Evolutionary conservation across 2,113 vertebrate species (phyloP).

Genomic region (Notarius lentiginosus): DNA sequence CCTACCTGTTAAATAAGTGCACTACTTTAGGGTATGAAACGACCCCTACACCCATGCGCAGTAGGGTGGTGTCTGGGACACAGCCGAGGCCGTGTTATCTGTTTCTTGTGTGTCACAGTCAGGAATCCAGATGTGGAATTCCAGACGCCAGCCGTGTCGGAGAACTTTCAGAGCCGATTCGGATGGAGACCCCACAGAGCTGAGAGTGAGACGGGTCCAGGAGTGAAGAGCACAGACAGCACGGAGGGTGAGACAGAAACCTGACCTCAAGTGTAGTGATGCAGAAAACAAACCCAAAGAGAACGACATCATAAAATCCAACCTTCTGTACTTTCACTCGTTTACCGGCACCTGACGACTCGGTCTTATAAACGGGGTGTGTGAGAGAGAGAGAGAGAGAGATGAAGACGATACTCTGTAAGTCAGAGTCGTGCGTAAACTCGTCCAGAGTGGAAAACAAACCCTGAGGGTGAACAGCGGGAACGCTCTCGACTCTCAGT

Average conservation of each 20-base stretch:
- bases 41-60: not conserved
- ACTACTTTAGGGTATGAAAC: not conserved
- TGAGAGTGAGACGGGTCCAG: constrained; percentile 76
- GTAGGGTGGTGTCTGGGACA: not conserved
- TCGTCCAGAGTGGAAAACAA: not conserved
- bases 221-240: constrained; percentile 81
- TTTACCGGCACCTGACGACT: not conserved
- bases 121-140: constrained; percentile 79
- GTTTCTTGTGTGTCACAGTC: constrained; percentile 45
- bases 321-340: not conserved
- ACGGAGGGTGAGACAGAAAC: constrained; percentile 77
- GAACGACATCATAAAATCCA: not conserved
- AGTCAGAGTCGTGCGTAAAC: too few species aligned
- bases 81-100: not conserved
- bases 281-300: too few species aligned
- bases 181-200: constrained; percentile 75
- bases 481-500: not conserved
- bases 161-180: constrained; percentile 78
- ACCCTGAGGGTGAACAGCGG: not conserved
- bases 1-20: not conserved
- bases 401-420: too few species aligned
- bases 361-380: not conserved
- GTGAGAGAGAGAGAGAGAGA: not conserved
- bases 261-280: not conserved
- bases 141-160: constrained; percentile 81